Evolutionary conservation across 2,113 vertebrate species (phyloP), one percentile per base, ranked within the genome.

Genomic region (Bos javanicus): DNA sequence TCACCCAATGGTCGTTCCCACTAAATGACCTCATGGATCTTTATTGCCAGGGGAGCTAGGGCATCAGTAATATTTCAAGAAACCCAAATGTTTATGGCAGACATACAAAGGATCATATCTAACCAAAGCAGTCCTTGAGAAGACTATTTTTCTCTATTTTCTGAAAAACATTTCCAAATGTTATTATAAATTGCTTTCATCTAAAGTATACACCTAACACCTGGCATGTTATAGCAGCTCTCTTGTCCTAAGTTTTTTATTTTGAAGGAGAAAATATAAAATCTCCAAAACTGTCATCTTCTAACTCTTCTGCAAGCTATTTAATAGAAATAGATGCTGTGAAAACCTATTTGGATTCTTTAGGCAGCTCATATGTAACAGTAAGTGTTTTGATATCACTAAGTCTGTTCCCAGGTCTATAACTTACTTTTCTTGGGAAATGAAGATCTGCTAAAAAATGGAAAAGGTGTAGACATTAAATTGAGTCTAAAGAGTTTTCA

Each of bases 91-190:
- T 8, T 81, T 83, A 92, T 87, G 62, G 74, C 9, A 76, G 76
- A 56, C 76, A 16, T 64, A 54, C 74, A 94, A 83, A 92, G 25
- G 28, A 6, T 74, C 64, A 9, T 81, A 52, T 60, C 12, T 28
- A 28, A 95, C 83, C 12, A 8, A 92, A 96, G 28, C 33, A 28
- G 54, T 50, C 25, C 56, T 86, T 95, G 90, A 54, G 67, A 88
- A 81, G 36, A 39, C 6, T 12, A 50, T 87, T 95, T 95, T 92
- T 95, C 94, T 95, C 46, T 74, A 90, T 96, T 97, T 91, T 97
- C 43, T 71, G 13, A 74, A 93, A 96, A 96, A 28, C 67, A 62
- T 60, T 95, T 78, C 28, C 19, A 71, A 39, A 14, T 88, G 90
- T 93, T 95, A 95, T 93, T 90, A 91, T 84, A 90, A 96, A 86